These are phyloP conservation scores for Threskiornis aethiopicus DNA, from an alignment of 2,797 vertebrate species.

Conservation along the genomic window DNA sequence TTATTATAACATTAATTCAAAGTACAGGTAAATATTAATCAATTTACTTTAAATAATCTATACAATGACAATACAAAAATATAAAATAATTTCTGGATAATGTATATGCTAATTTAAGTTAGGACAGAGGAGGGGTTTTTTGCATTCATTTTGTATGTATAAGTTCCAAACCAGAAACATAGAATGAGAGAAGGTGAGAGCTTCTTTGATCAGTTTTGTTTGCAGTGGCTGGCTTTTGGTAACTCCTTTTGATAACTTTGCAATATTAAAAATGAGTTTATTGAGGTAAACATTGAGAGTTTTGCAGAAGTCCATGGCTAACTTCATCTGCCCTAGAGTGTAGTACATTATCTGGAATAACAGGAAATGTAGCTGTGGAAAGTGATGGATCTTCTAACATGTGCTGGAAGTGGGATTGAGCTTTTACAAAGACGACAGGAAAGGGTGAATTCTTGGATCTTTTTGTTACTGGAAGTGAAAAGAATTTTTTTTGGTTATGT, in stretches of 20 bases:
- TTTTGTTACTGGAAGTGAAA: not conserved
- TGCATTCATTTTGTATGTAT: fast-evolving
- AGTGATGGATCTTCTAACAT: not conserved
- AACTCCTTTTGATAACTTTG: not conserved
- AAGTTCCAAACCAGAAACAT: not conserved
- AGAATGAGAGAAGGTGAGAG: not conserved
- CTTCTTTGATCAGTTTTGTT: not conserved
- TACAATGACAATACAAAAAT: not conserved
- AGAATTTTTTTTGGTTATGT: not conserved
- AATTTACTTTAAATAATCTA: not conserved
- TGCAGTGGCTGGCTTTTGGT: not conserved
- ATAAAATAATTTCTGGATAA: not conserved
- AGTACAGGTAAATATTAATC: not conserved
- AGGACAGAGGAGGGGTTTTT: not conserved
- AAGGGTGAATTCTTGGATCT: not conserved
- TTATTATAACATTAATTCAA: not conserved
- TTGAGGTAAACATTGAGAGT: not conserved
- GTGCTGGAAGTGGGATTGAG: not conserved
- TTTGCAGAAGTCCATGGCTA: not conserved
- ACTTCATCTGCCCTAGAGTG: not conserved
- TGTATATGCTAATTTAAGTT: not conserved
- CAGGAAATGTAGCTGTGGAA: not conserved
- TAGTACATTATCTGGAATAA: not conserved
- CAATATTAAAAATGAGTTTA: not conserved
- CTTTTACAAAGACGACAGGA: not conserved